phyloP scores from a whole-genome alignment of 2,113 vertebrate species.

The Pionites leucogaster region DNA sequence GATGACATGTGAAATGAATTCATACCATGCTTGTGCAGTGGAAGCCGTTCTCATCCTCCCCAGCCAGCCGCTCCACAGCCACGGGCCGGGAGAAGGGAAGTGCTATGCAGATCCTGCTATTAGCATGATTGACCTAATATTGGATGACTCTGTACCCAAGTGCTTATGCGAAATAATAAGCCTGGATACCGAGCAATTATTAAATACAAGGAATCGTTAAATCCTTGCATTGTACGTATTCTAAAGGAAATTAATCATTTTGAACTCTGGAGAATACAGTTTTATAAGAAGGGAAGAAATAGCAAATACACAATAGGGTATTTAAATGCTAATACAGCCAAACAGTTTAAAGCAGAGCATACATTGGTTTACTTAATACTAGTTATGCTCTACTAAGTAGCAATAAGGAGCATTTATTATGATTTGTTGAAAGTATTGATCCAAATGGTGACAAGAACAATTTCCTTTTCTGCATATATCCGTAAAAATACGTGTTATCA shows the following conservation, averaged over 20 bases:
- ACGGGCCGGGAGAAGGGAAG: neutral
- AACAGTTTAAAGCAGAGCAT: constrained; percentile 66
- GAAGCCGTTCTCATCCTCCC: neutral
- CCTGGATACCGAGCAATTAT: constrained; percentile 67
- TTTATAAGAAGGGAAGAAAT: constrained; percentile 65
- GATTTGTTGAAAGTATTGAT: constrained; percentile 67
- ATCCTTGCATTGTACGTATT: constrained; percentile 66
- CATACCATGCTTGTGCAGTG: neutral
- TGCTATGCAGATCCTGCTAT: neutral
- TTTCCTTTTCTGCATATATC: constrained; percentile 7
- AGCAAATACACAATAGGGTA: constrained; percentile 71
- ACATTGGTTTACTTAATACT: constrained; percentile 67
- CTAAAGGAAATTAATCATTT: constrained; percentile 76
- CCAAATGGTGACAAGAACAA: constrained; percentile 48
- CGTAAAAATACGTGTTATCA: constrained; percentile 50
- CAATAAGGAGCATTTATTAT: constrained; percentile 64
- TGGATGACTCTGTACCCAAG: constrained; percentile 19
- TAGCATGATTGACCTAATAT: constrained; percentile 25
- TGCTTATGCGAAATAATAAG: constrained; percentile 63
- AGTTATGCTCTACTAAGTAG: constrained; percentile 68
- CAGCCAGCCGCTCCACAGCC: neutral
- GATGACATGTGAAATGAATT: neutral
- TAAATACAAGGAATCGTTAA: constrained; percentile 70
- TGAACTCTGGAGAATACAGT: constrained; percentile 69
- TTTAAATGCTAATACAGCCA: constrained; percentile 75